Evolutionary conservation across 2,113 vertebrate species (phyloP).

Genomic region (Heptranchias perlo): DNA sequence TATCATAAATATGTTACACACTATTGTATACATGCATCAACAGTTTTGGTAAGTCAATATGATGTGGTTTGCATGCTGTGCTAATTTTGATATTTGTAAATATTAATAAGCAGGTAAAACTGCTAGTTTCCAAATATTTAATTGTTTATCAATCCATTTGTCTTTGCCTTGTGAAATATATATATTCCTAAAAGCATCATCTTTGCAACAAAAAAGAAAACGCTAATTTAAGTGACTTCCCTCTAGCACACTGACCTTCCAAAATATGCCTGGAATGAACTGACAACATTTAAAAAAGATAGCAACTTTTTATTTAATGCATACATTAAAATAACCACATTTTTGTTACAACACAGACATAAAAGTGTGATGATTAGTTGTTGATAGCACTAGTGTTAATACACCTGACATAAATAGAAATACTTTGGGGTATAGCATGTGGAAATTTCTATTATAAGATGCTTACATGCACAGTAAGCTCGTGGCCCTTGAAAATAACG

Average conservation of each 20-base stretch:
- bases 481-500: background rate
- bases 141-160: background rate
- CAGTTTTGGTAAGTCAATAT: background rate
- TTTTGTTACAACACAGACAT: background rate
- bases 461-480: background rate
- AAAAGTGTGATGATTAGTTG: background rate
- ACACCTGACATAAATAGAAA: background rate
- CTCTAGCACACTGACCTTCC: background rate
- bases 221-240: background rate
- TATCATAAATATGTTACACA: background rate
- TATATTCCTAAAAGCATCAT: background rate
- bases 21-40: background rate
- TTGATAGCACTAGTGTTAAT: background rate
- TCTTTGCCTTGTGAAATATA: background rate
- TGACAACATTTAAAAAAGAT: background rate
- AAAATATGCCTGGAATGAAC: background rate
- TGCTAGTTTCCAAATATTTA: background rate
- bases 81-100: background rate
- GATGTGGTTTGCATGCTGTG: background rate
- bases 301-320: background rate
- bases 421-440: background rate
- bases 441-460: background rate
- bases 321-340: background rate
- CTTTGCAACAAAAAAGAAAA: background rate
- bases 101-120: background rate